Evolutionary conservation across 2,797 vertebrate genomes (phyloP).

Genomic region (Cygnus olor): DNA sequence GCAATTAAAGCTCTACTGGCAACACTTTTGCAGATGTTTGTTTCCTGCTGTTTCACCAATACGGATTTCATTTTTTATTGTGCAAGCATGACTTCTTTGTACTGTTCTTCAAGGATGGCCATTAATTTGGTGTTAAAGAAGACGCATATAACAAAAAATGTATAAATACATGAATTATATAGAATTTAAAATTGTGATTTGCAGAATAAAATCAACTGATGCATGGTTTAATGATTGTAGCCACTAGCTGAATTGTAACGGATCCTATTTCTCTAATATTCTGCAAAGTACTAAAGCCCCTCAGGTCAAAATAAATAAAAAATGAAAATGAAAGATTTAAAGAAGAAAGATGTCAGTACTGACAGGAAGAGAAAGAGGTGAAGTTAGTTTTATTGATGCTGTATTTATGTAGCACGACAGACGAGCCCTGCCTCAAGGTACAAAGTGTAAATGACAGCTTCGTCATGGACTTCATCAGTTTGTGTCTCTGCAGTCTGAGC

Average conservation of each 20-base stretch:
- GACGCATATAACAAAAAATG: background rate
- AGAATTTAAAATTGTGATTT: background rate
- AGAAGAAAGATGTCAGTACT: background rate
- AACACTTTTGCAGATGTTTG: background rate
- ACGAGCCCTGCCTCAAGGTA: background rate
- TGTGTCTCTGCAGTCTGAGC: background rate
- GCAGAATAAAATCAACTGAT: background rate
- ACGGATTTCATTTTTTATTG: background rate
- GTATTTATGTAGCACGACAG: background rate
- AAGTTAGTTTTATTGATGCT: background rate
- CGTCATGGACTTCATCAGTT: background rate
- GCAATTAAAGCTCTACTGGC: background rate
- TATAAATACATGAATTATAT: background rate
- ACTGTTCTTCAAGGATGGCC: background rate
- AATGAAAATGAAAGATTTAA: background rate
- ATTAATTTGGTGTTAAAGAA: background rate
- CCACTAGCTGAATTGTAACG: background rate
- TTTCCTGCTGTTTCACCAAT: background rate
- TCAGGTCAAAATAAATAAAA: background rate
- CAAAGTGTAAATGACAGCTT: background rate
- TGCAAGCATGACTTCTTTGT: background rate
- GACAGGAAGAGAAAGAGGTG: background rate
- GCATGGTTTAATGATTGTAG: background rate
- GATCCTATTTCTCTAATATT: background rate
- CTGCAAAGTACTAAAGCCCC: background rate